Percentiles rank a stretch among this genome's conserved stretches.
phyloP scores from a whole-genome alignment of 2,888 invertebrate genomes.

The Agrotis ipsilon region DNA sequence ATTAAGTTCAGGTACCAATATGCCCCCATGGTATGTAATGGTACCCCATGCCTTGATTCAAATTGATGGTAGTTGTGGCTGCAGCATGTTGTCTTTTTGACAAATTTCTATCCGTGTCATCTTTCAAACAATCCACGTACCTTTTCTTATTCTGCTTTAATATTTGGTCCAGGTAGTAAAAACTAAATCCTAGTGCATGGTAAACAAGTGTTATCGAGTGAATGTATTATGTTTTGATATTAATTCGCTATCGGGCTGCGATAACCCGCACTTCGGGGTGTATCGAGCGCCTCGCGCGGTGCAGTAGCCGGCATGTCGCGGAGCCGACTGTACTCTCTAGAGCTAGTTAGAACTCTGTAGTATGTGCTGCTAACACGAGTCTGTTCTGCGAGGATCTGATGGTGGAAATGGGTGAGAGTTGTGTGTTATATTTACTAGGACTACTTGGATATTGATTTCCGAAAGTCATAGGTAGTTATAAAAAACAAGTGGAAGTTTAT shows the following conservation, averaged over 20 bases:
- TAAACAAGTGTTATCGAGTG: slow-evolving; percentile 63
- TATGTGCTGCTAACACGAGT: slow-evolving; percentile 25
- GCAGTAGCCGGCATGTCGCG: slow-evolving; percentile 61
- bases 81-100: not conserved
- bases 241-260: slow-evolving; percentile 57
- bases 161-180: slow-evolving; percentile 40
- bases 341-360: not conserved
- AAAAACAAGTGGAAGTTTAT: not conserved
- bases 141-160: not conserved
- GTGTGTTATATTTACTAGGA: not conserved
- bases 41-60: not conserved
- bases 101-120: not conserved
- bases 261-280: slow-evolving; percentile 58
- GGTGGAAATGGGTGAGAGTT: slow-evolving; percentile 46
- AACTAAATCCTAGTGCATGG: slow-evolving; percentile 36
- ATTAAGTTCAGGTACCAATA: slow-evolving; percentile 6
- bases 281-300: slow-evolving; percentile 41
- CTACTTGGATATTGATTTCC: not conserved
- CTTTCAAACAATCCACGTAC: not conserved
- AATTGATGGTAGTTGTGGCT: no score
- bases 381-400: slow-evolving; percentile 13
- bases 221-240: slow-evolving; percentile 62
- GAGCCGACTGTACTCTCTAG: slow-evolving; percentile 7
- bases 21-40: no score
- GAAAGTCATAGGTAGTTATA: no score